A percentile compares a stretch with the other conserved stretches of the same genome.
Evolutionary conservation across 2,113 vertebrate genomes (phyloP).

Genomic region (Tautogolabrus adspersus): DNA sequence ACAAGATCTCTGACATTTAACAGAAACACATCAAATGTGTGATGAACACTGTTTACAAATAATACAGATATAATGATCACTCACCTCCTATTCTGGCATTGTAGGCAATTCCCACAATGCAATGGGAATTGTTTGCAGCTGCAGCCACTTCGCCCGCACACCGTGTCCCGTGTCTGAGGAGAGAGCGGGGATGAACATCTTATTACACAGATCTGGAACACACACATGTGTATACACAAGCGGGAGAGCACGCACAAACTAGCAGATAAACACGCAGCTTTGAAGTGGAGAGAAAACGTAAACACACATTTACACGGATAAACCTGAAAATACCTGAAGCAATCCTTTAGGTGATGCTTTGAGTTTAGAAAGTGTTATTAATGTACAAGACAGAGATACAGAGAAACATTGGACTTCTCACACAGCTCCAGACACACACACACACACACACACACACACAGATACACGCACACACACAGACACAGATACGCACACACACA

Average conservation of each 20-base stretch:
- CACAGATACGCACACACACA: constrained; percentile 29
- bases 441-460: constrained; percentile 13
- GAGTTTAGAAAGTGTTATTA: constrained; percentile 17
- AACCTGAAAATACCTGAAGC: constrained; percentile 22
- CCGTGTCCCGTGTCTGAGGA: constrained; percentile 95
- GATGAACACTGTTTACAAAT: not conserved
- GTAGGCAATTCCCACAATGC: constrained; percentile 97
- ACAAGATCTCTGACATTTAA: not conserved
- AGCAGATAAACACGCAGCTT: constrained; percentile 30
- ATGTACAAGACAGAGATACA: constrained; percentile 1
- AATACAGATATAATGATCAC: constrained; percentile 37
- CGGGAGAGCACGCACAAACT: constrained; percentile 24
- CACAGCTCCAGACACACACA: constrained; percentile 6
- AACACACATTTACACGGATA: constrained; percentile 34
- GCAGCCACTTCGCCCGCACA: constrained; percentile 99
- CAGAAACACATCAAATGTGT: not conserved
- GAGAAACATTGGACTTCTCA: not conserved
- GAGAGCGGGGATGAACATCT: constrained; percentile 43
- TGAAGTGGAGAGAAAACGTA: constrained; percentile 32
- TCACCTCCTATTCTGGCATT: constrained; percentile 98
- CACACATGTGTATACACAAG: constrained; percentile 39
- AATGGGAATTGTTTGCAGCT: constrained; percentile 97
- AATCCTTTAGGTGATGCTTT: not conserved
- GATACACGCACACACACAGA: constrained; percentile 8
- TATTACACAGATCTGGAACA: constrained; percentile 37